Base-by-base conservation (phyloP, 2,888 invertebrate genomes). In the Clivina fossor region DNA sequence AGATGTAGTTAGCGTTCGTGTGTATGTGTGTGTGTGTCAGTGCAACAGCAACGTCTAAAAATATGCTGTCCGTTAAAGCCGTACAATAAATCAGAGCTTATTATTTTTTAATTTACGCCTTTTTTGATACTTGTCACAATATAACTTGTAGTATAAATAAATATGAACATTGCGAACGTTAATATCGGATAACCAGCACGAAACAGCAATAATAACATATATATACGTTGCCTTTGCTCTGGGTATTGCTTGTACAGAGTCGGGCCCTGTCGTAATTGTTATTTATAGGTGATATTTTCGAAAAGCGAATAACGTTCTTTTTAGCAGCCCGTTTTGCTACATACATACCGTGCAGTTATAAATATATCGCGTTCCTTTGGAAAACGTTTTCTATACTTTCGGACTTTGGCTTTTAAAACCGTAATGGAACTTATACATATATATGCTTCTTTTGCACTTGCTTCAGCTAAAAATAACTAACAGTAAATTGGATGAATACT, bases 61-160 rank as follows among this genome's bases (percentile, higher is more conserved):
- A 51, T 51, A 51, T 40, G 32, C 22, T 33, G 33, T 32, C 38
- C 38, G 41, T 48, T n/a, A 50, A 30, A 50, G 50, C 18, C 33
- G 43, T 41, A 51, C 51, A 43, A 43, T 51, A 51, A 51, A 51
- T 51, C 51, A 43, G 32, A 24, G 33, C 43, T 51, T 51, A 51
- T 51, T 51, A 51, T 51, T 51, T 51, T 51, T 51, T 51, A 51
- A 51, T 51, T 51, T 51, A 43, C 43, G 51, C 51, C 51, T 43
- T 51, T 41, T 51, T 24, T 51, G 43, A 43, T 41, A 43, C 51
- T 51, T 51, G 51, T 51, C 51, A 51, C 51, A 51, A 51, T 51
- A 51, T 51, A 51, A 51, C 30, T 41, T 26, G 22, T 37, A 43
- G 30, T 43, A 43, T 51, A 43, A 43, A 49, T 49, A 49, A 49